phyloP scores from a whole-genome alignment of 2,888 invertebrate species.

The Hoplodrina blanda region DNA sequence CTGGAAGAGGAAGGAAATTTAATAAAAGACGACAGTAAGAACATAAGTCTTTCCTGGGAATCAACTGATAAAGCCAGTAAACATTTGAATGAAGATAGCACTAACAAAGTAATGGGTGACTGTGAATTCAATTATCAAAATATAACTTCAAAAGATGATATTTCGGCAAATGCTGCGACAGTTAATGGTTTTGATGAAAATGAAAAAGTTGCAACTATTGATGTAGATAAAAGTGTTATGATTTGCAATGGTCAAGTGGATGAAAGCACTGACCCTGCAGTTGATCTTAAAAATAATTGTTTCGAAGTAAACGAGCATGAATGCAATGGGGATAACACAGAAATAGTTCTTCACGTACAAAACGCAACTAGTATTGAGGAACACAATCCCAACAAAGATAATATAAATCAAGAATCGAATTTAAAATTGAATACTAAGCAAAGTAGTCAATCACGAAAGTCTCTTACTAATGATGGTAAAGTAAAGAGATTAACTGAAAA shows the following conservation, averaged over 20 bases:
- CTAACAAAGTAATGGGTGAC: background rate
- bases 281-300: constrained; percentile 10
- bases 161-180: constrained; percentile 12
- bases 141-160: constrained; percentile 3
- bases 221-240: constrained; percentile 6
- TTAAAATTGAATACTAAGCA: constrained; percentile 8
- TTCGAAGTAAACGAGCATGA: background rate
- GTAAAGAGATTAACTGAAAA: constrained; percentile 19
- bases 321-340: constrained; percentile 1
- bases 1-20: background rate
- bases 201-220: background rate
- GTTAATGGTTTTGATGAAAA: constrained; percentile 6
- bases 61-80: constrained; percentile 1
- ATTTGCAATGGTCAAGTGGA: constrained; percentile 1
- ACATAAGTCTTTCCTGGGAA: background rate
- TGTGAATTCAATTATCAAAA: constrained; percentile 9
- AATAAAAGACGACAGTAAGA: constrained; percentile 6
- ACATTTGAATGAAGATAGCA: background rate
- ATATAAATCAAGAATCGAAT: constrained; percentile 8
- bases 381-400: constrained; percentile 15
- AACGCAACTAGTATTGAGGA: constrained; percentile 16
- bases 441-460: constrained; percentile 15
- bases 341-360: constrained; percentile 14
- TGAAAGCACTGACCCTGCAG: background rate
- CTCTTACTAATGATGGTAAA: background rate